A percentile compares a stretch with the other conserved stretches of the same genome.
Conservation (phyloP, 2,797 vertebrate genomes). For the Bovichtus diacanthus region DNA sequence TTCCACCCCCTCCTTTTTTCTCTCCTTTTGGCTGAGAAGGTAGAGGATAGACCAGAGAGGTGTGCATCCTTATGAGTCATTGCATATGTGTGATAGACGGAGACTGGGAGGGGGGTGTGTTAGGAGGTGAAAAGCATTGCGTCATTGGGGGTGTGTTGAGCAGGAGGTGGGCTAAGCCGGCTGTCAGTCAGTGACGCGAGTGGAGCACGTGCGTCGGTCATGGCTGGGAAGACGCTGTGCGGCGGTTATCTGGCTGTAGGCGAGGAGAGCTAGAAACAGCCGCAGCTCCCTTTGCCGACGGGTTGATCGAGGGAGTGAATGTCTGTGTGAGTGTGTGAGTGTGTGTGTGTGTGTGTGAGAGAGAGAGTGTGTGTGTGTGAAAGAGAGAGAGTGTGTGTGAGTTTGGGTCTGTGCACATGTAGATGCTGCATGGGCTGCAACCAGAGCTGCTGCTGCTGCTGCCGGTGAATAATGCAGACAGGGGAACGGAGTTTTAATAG, state of each 20-base stretch:
- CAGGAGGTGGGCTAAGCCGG: conserved; percentile 77
- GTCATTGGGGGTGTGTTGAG: conserved; percentile 86
- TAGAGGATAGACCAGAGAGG: conserved; percentile 33
- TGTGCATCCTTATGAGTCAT: conserved; percentile 55
- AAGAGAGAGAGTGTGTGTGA: too few species aligned
- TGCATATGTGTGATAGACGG: conserved; percentile 49
- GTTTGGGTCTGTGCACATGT: conserved; percentile 49
- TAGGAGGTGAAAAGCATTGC: conserved; percentile 79
- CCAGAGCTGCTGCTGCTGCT: conserved; percentile 68
- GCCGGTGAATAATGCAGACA: conserved; percentile 86
- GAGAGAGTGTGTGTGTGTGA: conserved; percentile 8
- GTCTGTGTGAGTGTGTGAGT: conserved; percentile 43
- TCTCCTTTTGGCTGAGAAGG: conserved; percentile 27
- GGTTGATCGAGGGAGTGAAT: conserved; percentile 57
- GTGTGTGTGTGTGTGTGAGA: conserved; percentile 30
- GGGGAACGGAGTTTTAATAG: conserved; percentile 73
- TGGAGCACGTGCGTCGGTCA: conserved; percentile 88
- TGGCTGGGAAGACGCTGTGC: conserved; percentile 80
- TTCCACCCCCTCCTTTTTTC: neutral
- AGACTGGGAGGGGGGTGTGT: conserved; percentile 49
- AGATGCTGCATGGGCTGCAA: conserved; percentile 72
- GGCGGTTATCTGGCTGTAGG: conserved; percentile 80
- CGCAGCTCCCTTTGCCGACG: conserved; percentile 70
- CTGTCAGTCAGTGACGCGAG: conserved; percentile 89
- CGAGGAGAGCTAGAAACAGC: conserved; percentile 78